Evolutionary conservation across 2,888 invertebrate species (phyloP), one percentile per base, ranked within the genome.

Genomic region (Agonopterix alstromeriana): DNA sequence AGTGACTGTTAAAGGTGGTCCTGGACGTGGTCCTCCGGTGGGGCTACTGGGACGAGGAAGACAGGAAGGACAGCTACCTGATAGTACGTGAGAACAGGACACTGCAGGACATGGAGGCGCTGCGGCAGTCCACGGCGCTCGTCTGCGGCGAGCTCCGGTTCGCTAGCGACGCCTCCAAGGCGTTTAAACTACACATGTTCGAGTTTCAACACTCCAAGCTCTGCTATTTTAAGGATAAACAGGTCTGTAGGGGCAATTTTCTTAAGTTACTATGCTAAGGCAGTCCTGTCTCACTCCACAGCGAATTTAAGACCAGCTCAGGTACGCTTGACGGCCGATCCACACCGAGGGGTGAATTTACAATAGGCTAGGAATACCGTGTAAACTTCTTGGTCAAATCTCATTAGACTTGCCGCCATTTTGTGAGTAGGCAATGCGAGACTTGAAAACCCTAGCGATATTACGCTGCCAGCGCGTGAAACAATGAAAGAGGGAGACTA

Each of bases 41-140:
- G 97, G 93, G 95, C 1, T 94, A 94, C 66, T 97, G 97, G 97
- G 93, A 95, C 46, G 93, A 94, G 51, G 91, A 92, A n/a, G 96
- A 97, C 75, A 90, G 96, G 36, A 95, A 94, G 70, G 92, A 95
- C 60, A 97, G 96, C 72, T 93, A 94, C 70, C 85, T 97, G 40
- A 86, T 95, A 11, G 83, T 97, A 8, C 91, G 87, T 42, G 87
- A 90, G 1, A 89, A 89, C 50, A 81, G 82, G 65, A 79, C 68
- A 53, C 77, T 74, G 61, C 89, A 71, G 67, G 91, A 76, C 60
- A 70, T 91, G 53, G 85, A 90, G 1, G 79, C 83, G 0, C 56
- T 91, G 11, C 89, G 92, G 82, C 90, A 90, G 46, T 84, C 91
- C 53, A 90, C 91, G 10, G 90, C 92, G 0, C 83, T 91, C 44